A percentile compares a stretch with the other conserved stretches of the same genome.
Conservation (phyloP, 2,797 vertebrate species). For the Lagodon rhomboides region DNA sequence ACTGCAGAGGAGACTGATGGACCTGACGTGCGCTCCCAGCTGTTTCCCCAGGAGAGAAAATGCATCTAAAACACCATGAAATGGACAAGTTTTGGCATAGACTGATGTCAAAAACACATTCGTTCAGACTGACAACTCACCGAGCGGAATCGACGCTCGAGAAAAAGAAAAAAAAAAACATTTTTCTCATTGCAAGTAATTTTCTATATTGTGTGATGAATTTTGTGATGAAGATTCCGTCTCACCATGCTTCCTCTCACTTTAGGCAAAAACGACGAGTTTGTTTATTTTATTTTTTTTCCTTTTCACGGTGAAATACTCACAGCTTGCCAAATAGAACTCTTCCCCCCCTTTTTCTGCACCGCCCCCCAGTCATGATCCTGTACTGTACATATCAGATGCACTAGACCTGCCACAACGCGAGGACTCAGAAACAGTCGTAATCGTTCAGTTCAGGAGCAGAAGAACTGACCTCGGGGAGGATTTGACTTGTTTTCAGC, state of each 20-base stretch:
- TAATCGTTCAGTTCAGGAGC: constrained; percentile 51
- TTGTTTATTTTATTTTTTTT: constrained; percentile 20
- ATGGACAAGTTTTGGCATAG: constrained; percentile 75
- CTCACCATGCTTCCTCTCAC: constrained; percentile 80
- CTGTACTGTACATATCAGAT: constrained; percentile 86
- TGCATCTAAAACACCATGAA: constrained; percentile 61
- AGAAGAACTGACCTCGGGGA: constrained; percentile 54
- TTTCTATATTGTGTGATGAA: constrained; percentile 84
- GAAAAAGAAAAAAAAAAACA: constrained; percentile 45
- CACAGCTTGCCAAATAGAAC: constrained; percentile 85
- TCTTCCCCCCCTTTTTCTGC: constrained; percentile 66
- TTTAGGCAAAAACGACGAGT: constrained; percentile 52
- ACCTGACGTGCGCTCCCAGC: constrained; percentile 53
- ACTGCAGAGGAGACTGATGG: constrained; percentile 54
- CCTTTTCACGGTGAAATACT: constrained; percentile 70
- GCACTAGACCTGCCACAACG: constrained; percentile 83
- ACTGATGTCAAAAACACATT: constrained; percentile 69
- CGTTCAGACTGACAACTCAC: constrained; percentile 62
- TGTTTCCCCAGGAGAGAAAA: constrained; percentile 65
- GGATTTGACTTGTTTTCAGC: constrained; percentile 42
- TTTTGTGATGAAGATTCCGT: constrained; percentile 82
- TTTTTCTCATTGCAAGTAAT: constrained; percentile 70
- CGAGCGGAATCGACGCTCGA: constrained; percentile 61
- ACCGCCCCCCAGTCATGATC: constrained; percentile 79
- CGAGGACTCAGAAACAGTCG: constrained; percentile 58